These are phyloP conservation scores for Scomber colias DNA, from an alignment of 2,113 vertebrate genomes.

Conservation along the genomic window DNA sequence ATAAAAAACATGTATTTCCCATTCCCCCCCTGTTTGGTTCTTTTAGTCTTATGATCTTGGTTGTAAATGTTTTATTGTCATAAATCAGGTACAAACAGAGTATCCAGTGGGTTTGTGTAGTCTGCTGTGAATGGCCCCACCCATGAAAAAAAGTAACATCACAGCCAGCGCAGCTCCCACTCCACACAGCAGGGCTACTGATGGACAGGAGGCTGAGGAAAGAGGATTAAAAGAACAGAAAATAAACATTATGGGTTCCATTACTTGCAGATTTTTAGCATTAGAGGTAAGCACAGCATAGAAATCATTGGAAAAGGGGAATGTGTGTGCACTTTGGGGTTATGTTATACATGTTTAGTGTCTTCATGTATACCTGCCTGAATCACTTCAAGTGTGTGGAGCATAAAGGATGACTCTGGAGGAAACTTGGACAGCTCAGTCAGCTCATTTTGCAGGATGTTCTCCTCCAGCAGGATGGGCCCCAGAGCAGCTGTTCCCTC, in stretches of 20 bases:
- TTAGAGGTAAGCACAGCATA: no score
- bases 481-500: slow-evolving; percentile 47
- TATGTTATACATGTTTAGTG: no score
- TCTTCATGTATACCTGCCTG: slow-evolving; percentile 9
- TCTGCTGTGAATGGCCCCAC: slow-evolving; percentile 26
- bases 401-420: not conserved
- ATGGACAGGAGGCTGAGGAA: slow-evolving; percentile 26
- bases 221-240: slow-evolving; percentile 9
- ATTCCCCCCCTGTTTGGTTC: no score
- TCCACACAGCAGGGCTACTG: slow-evolving; percentile 33
- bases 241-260: not conserved
- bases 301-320: not conserved
- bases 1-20: no score
- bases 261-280: slow-evolving; percentile 16
- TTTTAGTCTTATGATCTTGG: no score
- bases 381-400: not conserved
- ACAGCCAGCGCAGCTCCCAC: slow-evolving; percentile 26
- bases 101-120: slow-evolving; percentile 1
- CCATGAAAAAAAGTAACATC: slow-evolving; percentile 36
- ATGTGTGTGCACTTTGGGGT: not conserved
- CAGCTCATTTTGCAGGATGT: not conserved
- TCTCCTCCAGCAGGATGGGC: slow-evolving; percentile 58
- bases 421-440: not conserved
- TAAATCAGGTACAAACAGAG: slow-evolving; percentile 48
- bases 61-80: slow-evolving; percentile 57